A percentile compares a stretch with the other conserved stretches of the same genome.
These are phyloP conservation scores for Gambusia holbrooki DNA, from an alignment of 2,113 vertebrate species.

Conservation along the genomic window DNA sequence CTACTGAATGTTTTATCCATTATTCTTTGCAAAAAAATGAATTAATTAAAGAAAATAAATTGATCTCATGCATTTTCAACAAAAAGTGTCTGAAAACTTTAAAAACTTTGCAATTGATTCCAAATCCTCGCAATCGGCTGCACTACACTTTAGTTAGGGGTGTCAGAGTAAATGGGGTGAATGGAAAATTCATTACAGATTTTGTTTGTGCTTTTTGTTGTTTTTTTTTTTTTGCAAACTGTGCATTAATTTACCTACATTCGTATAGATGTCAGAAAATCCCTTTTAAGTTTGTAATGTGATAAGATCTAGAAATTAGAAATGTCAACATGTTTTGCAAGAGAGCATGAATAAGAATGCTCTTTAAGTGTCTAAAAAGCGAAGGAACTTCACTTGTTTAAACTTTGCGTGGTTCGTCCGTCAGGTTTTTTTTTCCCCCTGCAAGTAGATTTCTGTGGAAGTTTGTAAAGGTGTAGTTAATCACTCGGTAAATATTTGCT, in stretches of 20 bases:
- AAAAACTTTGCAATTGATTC: too few species aligned
- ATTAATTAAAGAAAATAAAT: too few species aligned
- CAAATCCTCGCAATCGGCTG: too few species aligned
- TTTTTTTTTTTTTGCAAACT: too few species aligned
- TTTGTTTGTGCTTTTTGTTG: background rate
- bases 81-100: too few species aligned
- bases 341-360: background rate
- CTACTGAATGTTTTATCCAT: too few species aligned
- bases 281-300: background rate
- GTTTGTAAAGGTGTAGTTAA: background rate
- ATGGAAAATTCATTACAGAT: background rate
- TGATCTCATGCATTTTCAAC: too few species aligned
- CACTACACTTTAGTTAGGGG: too few species aligned
- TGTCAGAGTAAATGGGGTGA: too few species aligned
- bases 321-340: background rate
- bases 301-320: background rate
- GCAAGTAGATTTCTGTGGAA: background rate
- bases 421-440: background rate
- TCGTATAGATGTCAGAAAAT: background rate
- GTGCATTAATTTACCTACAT: too few species aligned
- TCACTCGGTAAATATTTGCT: slow-evolving; percentile 13
- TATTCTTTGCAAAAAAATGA: too few species aligned
- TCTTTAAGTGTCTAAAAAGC: background rate
- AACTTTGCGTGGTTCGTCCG: background rate
- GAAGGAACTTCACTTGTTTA: too few species aligned